A percentile compares a stretch with the other conserved stretches of the same genome.
Conservation (phyloP, 2,797 vertebrate species). For the Lepus townsendii region DNA sequence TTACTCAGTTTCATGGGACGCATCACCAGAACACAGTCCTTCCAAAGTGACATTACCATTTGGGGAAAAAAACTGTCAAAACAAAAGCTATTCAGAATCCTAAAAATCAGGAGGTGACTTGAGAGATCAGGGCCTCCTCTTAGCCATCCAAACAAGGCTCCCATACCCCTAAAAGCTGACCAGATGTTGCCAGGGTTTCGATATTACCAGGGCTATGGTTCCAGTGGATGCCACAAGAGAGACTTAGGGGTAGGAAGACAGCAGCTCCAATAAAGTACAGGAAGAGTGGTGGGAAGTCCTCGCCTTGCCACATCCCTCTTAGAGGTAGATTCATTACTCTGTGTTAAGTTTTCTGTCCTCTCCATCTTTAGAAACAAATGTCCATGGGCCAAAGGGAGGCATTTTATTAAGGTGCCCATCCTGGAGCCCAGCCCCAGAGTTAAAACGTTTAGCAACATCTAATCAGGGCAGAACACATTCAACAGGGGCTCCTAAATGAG, state of each 20-base stretch:
- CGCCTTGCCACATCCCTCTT: neutral
- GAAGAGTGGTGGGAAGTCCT: neutral
- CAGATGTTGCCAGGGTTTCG: neutral
- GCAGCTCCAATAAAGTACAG: no score
- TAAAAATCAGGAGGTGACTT: neutral
- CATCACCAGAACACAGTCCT: neutral
- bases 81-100: neutral
- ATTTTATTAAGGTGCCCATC: neutral
- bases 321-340: neutral
- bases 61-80: neutral
- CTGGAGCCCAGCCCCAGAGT: neutral
- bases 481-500: rapidly evolving
- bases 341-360: neutral
- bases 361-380: neutral
- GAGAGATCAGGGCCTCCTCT: neutral
- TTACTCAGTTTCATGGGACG: neutral
- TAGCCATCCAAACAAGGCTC: neutral
- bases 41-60: neutral
- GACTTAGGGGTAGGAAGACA: neutral
- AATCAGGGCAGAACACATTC: rapidly evolving
- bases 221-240: neutral
- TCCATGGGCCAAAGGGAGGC: neutral
- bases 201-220: neutral
- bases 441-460: no score
- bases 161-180: neutral